Percentiles rank a stretch among this genome's conserved stretches.
Evolutionary conservation across 2,888 invertebrate species (phyloP).

Genomic region (Lordiphosa fenestrarum): DNA sequence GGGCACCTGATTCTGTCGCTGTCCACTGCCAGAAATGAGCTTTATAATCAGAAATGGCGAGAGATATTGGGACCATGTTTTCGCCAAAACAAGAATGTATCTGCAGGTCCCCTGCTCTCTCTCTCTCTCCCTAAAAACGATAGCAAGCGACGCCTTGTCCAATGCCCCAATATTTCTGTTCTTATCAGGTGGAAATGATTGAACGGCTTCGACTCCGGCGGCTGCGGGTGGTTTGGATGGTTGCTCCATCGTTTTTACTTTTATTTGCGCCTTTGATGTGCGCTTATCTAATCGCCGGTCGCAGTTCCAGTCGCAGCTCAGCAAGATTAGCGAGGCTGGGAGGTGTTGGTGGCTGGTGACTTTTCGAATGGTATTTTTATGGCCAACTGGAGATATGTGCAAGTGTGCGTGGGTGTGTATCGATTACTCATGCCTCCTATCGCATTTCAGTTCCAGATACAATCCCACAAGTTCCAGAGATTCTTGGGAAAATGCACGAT

Average conservation of each 20-base stretch:
- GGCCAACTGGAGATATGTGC: too few species aligned
- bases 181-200: conserved; percentile 37
- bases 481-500: too few species aligned
- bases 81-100: not conserved
- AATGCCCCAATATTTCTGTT: conserved; percentile 3
- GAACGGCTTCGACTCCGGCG: conserved; percentile 26
- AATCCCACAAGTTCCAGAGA: not conserved
- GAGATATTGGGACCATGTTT: too few species aligned
- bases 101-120: too few species aligned
- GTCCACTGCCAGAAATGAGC: too few species aligned
- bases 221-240: conserved; percentile 11
- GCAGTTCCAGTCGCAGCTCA: conserved; percentile 2
- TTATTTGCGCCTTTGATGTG: conserved; percentile 47
- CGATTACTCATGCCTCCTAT: too few species aligned
- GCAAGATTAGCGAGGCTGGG: conserved; percentile 59
- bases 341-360: not conserved
- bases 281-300: conserved; percentile 54
- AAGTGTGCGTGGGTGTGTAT: too few species aligned
- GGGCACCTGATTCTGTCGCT: too few species aligned
- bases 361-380: too few species aligned
- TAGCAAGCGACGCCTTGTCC: not conserved
- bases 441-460: too few species aligned
- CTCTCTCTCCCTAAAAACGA: too few species aligned
- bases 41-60: too few species aligned
- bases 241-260: not conserved